Evolutionary conservation across 1,140 invertebrate species (phyloP).

Genomic region (Pemphigus obesinymphae): DNA sequence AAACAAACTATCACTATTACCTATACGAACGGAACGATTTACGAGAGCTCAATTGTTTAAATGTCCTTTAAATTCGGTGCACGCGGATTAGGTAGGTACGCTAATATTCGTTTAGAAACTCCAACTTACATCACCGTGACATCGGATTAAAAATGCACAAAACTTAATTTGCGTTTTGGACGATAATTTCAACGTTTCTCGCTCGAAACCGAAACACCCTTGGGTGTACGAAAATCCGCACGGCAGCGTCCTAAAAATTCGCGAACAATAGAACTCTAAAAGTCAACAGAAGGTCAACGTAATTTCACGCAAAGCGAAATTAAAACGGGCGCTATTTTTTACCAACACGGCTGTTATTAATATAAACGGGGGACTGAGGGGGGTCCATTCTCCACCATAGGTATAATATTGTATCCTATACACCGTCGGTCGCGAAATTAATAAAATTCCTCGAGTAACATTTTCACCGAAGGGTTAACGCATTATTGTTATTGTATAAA

Average conservation of each 20-base stretch:
- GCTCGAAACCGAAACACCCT: not conserved
- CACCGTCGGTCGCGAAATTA: not conserved
- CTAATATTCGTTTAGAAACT: not conserved
- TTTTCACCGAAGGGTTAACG: conserved; percentile 16
- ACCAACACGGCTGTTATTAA: conserved; percentile 17
- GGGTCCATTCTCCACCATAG: conserved; percentile 1
- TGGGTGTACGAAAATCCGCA: not conserved
- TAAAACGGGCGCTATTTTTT: conserved; percentile 10
- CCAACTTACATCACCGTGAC: too few relatives aligned
- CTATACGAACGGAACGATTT: not conserved
- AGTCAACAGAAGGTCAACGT: conserved; percentile 35
- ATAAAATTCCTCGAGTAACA: conserved; percentile 22
- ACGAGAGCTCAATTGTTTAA: not conserved
- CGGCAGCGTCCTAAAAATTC: not conserved
- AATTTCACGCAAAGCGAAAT: not conserved
- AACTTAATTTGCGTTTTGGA: not conserved
- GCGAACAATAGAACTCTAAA: conserved; percentile 16
- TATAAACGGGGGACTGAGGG: not conserved
- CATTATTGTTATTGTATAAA: not conserved
- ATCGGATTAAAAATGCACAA: not conserved
- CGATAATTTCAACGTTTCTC: not conserved
- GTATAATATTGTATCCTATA: too few relatives aligned
- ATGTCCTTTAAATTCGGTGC: not conserved
- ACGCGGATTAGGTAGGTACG: too few relatives aligned
- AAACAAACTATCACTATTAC: too few relatives aligned